Conservation (phyloP, 2,797 vertebrate genomes). For the Vespertilio murinus region DNA sequence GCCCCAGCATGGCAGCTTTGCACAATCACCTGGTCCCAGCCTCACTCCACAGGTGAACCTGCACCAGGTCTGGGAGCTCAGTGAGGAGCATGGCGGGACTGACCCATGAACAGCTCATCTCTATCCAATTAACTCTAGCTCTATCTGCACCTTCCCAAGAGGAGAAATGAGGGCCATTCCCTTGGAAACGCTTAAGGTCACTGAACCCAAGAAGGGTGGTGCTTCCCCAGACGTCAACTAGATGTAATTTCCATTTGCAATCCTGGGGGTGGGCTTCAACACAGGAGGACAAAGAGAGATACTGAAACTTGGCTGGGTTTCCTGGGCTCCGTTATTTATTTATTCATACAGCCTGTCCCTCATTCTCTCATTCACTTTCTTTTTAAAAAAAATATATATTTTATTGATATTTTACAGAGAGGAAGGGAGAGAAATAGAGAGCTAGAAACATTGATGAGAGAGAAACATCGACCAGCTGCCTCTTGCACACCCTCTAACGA, state of each 20-base stretch:
- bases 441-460: too few species aligned
- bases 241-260: background rate
- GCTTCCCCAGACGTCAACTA: background rate
- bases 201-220: background rate
- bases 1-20: background rate
- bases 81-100: background rate
- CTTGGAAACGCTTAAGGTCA: background rate
- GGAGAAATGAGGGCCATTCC: background rate
- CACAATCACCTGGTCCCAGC: background rate
- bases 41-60: background rate
- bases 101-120: background rate
- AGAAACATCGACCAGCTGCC: too few species aligned
- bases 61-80: background rate
- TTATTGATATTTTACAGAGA: too few species aligned
- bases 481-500: too few species aligned
- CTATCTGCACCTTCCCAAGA: background rate
- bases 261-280: background rate
- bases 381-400: too few species aligned
- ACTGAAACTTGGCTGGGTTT: background rate
- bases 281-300: background rate
- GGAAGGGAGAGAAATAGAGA: too few species aligned
- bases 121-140: background rate
- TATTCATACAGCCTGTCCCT: background rate
- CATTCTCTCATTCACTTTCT: background rate
- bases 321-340: background rate